Base-by-base conservation (phyloP, 1,140 invertebrate species). In the Dreissena rostriformis region DNA sequence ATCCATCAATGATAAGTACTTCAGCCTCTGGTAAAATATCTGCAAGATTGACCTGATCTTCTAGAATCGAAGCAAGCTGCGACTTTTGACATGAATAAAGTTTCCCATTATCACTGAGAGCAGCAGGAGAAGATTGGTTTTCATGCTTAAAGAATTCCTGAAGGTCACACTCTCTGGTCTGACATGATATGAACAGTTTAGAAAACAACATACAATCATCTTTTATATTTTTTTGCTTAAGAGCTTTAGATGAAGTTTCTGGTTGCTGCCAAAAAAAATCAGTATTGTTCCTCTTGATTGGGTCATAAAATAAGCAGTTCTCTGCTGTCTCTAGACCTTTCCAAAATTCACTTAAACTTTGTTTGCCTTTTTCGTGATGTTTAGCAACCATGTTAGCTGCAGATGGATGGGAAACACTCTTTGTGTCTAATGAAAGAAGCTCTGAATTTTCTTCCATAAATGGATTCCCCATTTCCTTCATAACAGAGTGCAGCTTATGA, bases 131-230 rank as follows among this genome's bases (percentile, higher is more conserved):
- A 10, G 63, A 72, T 49, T 89, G 88, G 61, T 88, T 88, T 29
- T 87, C 76, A 70, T 85, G 85, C 22, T 55, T 22, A 71, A 88
- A 86, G n/a, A 84, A 83, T 57, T 86, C 67, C 17, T 28, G 24
- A 28, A 88, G 84, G 61, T 87, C 84, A 86, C 83, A 86, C 24
- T 84, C 49, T 88, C 84, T 76, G 29, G 17, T 53, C 57, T 89
- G 82, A 55, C 82, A 88, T 15, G 82, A 86, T 19, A 89, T 89
- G 29, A 84, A 89, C 10, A 87, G 77, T 51, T 65, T 63, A 39
- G 66, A 88, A 52, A 88, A 88, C 1, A 86, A 77, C 19, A n/a
- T 71, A 71, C 83, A 86, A 26, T 87, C 87, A 2, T 87, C 74
- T 52, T 88, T 85, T 7, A 86, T 24, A 8, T 51, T 24, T 66